Percentiles rank a stretch among this genome's conserved stretches.
Conservation (phyloP, 2,888 invertebrate genomes). For the Cheiracanthium punctorium region DNA sequence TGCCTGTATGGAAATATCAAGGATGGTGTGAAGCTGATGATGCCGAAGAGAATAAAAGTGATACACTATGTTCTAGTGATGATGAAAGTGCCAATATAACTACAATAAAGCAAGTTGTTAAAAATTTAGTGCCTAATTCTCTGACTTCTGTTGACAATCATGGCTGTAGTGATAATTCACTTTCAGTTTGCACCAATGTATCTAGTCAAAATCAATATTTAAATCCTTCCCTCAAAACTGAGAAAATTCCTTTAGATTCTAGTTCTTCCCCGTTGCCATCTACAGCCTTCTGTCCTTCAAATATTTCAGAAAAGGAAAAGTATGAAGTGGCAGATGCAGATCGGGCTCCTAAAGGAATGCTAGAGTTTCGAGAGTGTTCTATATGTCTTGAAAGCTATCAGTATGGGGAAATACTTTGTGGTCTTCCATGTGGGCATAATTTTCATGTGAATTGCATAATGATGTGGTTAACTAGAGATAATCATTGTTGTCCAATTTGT, state of each 20-base stretch:
- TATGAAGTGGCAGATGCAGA: constrained; percentile 11
- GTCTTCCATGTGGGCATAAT: constrained; percentile 79
- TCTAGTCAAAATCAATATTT: constrained; percentile 33
- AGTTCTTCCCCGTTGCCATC: background rate
- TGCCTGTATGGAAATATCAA: constrained; percentile 77
- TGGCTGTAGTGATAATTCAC: background rate
- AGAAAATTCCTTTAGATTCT: background rate
- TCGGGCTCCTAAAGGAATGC: constrained; percentile 74
- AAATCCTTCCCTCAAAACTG: background rate
- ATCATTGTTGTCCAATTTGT: constrained; percentile 79
- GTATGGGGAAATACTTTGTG: constrained; percentile 76
- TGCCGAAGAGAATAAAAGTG: constrained; percentile 23
- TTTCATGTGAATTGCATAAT: constrained; percentile 79
- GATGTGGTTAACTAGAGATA: constrained; percentile 78
- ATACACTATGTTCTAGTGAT: constrained; percentile 57
- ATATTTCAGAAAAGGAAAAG: constrained; percentile 8
- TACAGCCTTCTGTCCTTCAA: background rate
- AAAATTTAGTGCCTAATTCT: constrained; percentile 27
- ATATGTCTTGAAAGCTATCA: constrained; percentile 78
- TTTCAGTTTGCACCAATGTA: background rate
- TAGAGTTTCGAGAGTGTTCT: constrained; percentile 77
- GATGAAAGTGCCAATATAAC: constrained; percentile 53
- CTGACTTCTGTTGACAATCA: constrained; percentile 12
- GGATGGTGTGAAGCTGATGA: constrained; percentile 72
- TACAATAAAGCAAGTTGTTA: background rate